A percentile compares a stretch with the other conserved stretches of the same genome.
Conservation (phyloP, 30 jellyfish, hydroid and myxozoan species). For the Turritopsis dohrnii region DNA sequence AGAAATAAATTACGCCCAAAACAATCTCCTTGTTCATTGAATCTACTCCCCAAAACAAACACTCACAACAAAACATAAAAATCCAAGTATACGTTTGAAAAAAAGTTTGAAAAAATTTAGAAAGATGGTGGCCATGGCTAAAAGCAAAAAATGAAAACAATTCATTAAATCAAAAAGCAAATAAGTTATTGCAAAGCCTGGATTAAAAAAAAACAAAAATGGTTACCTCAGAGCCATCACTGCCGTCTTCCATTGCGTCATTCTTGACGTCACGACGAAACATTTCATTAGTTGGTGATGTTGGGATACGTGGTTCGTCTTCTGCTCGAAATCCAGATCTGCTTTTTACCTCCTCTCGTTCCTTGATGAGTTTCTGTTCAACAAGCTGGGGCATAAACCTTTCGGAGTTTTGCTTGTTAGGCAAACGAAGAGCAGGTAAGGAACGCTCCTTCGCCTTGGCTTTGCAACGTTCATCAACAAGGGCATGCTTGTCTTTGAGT, state of each 20-base stretch:
- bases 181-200: background rate
- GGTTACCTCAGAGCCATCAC: background rate
- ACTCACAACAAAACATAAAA: background rate
- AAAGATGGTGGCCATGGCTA: background rate
- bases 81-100: too few relatives aligned
- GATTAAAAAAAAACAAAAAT: too few relatives aligned
- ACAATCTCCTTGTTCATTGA: too few relatives aligned
- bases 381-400: background rate
- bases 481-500: background rate
- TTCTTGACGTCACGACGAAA: background rate
- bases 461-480: background rate
- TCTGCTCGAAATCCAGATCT: background rate
- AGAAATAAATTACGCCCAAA: background rate
- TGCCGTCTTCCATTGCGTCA: background rate
- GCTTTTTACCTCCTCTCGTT: background rate
- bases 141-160: too few relatives aligned
- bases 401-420: background rate
- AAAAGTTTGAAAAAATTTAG: background rate
- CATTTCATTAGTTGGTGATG: background rate
- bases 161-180: too few relatives aligned
- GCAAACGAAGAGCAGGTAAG: background rate
- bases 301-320: background rate
- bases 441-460: background rate
- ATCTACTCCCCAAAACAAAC: background rate
- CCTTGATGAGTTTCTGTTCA: background rate